Conservation (phyloP, 2,888 invertebrate species). For the Drosophila planitibia region DNA sequence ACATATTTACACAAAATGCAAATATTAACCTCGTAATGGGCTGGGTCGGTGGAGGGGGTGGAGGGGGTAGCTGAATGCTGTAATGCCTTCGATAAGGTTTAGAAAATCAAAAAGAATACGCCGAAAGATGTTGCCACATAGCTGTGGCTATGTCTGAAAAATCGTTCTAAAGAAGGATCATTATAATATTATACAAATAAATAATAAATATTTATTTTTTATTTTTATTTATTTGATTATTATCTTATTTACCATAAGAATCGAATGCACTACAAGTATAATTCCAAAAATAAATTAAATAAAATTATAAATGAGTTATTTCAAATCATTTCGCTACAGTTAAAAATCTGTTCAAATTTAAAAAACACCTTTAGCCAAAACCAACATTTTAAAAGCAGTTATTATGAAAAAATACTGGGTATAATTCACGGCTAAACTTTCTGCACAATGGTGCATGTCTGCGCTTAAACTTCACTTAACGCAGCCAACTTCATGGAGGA, state of each 20-base stretch:
- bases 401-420: conserved; percentile 6
- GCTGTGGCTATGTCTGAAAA: background rate
- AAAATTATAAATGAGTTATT: background rate
- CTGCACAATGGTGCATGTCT: conserved; percentile 1
- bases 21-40: conserved; percentile 10
- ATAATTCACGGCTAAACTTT: background rate
- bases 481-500: background rate
- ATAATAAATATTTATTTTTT: background rate
- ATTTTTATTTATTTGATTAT: background rate
- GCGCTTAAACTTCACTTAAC: background rate
- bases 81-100: conserved; percentile 20
- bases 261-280: background rate
- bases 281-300: background rate
- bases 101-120: background rate
- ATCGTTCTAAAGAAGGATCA: rapidly evolving
- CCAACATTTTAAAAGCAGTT: background rate
- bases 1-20: conserved; percentile 47
- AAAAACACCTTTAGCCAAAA: background rate
- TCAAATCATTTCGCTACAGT: background rate
- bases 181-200: background rate
- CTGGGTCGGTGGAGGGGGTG: background rate
- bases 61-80: background rate
- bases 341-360: background rate
- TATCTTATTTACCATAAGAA: background rate
- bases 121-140: background rate